phyloP scores from a whole-genome alignment of 2,888 invertebrate genomes.

The Hemithea aestivaria region DNA sequence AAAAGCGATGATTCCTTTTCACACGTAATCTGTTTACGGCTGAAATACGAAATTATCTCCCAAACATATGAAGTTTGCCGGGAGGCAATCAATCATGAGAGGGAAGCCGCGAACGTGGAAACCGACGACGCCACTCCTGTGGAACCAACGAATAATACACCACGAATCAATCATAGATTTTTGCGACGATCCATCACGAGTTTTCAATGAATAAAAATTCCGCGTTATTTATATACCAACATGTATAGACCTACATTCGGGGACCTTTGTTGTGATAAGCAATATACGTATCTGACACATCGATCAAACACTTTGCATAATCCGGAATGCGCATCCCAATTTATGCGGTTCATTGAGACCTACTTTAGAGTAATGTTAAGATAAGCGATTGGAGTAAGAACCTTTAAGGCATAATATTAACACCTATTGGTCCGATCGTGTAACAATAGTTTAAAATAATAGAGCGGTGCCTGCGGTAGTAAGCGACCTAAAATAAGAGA shows the following conservation, averaged over 20 bases:
- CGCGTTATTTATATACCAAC: constrained; percentile 32
- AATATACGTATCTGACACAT: constrained; percentile 23
- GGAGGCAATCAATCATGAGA: constrained; percentile 69
- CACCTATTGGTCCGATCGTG: constrained; percentile 18
- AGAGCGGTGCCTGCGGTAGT: constrained; percentile 43
- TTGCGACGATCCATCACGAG: constrained; percentile 74
- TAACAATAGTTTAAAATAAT: constrained; percentile 34
- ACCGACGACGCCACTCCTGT: constrained; percentile 67
- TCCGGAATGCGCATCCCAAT: too few relatives aligned
- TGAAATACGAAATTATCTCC: constrained; percentile 77
- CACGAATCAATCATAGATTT: constrained; percentile 78
- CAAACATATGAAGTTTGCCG: constrained; percentile 76
- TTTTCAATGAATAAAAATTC: constrained; percentile 63
- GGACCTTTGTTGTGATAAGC: constrained; percentile 29
- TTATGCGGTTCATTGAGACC: too few relatives aligned
- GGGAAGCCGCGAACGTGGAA: constrained; percentile 66
- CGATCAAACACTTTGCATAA: constrained; percentile 20
- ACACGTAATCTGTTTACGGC: constrained; percentile 74
- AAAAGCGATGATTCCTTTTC: constrained; percentile 68
- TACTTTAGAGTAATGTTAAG: constrained; percentile 1
- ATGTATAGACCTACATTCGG: constrained; percentile 27
- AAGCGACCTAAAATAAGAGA: constrained; percentile 62
- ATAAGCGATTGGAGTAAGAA: constrained; percentile 11
- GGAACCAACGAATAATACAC: constrained; percentile 73
- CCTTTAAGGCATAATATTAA: constrained; percentile 11